These are phyloP conservation scores for Balearica regulorum DNA, from an alignment of 2,797 vertebrate genomes.

Conservation along the genomic window DNA sequence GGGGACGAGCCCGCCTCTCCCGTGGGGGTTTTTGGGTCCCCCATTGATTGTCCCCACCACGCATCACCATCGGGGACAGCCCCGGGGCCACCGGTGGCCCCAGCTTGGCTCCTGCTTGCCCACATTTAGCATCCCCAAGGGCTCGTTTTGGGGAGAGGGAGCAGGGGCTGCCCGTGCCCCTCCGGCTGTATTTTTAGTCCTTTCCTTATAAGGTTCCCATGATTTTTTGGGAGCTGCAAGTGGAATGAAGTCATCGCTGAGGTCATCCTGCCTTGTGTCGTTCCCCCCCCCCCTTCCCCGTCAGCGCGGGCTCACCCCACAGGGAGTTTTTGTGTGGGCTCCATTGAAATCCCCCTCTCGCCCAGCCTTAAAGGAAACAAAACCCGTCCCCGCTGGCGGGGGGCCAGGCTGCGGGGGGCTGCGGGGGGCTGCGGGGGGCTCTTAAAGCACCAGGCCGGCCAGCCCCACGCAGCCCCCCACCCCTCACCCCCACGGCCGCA, in stretches of 20 bases:
- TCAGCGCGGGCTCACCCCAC: neutral
- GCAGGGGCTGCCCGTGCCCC: neutral
- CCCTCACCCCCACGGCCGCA: neutral
- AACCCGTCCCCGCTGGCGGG: neutral
- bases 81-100: neutral
- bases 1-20: neutral
- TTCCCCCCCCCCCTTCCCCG: neutral
- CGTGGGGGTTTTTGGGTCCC: neutral
- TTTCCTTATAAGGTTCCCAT: conserved; percentile 32
- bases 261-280: neutral
- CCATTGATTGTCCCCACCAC: neutral
- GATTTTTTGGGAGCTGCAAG: conserved; percentile 30
- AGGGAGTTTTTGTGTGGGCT: conserved; percentile 40
- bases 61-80: neutral
- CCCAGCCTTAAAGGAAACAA: conserved; percentile 21
- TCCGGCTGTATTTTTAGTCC: neutral
- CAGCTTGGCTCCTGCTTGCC: neutral
- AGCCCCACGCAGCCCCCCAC: too few species aligned
- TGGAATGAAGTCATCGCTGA: conserved; percentile 47
- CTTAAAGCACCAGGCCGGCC: neutral
- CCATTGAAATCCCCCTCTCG: neutral
- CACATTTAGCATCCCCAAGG: neutral
- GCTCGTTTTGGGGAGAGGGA: neutral
- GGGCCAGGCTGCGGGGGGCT: neutral
- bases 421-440: neutral